Evolutionary conservation across 2,113 vertebrate genomes (phyloP).

Genomic region (Origma solitaria): DNA sequence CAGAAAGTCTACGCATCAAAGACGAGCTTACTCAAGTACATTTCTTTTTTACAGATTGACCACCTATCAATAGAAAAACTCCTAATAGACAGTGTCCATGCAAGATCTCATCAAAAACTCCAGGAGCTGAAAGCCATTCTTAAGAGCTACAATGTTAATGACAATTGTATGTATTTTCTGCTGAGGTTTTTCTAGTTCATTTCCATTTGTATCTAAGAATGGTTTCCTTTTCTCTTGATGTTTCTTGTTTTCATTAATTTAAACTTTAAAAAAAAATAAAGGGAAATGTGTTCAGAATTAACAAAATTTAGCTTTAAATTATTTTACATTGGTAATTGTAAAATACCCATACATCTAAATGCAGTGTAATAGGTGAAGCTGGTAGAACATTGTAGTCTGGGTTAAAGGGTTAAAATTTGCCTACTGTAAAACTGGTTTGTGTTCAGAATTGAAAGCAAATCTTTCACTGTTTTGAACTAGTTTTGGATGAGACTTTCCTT

Average conservation of each 20-base stretch:
- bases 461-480: not conserved
- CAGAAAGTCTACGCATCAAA: not conserved
- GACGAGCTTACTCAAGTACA: not conserved
- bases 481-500: not conserved
- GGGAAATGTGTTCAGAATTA: not conserved
- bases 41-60: conserved; percentile 82
- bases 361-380: not conserved
- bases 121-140: conserved; percentile 96
- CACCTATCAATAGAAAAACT: conserved; percentile 98
- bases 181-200: not conserved
- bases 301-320: not conserved
- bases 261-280: not conserved
- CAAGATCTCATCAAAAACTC: conserved; percentile 95
- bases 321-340: not conserved
- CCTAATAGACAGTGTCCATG: conserved; percentile 95
- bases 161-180: conserved; percentile 85
- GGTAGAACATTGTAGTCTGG: not conserved
- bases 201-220: not conserved
- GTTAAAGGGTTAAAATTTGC: not conserved
- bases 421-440: not conserved
- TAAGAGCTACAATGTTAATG: conserved; percentile 85
- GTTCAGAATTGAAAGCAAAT: not conserved
- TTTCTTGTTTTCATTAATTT: not conserved
- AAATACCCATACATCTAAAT: not conserved
- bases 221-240: not conserved